phyloP scores from a whole-genome alignment of 1,140 invertebrate species.

The Bombus pascuorum region DNA sequence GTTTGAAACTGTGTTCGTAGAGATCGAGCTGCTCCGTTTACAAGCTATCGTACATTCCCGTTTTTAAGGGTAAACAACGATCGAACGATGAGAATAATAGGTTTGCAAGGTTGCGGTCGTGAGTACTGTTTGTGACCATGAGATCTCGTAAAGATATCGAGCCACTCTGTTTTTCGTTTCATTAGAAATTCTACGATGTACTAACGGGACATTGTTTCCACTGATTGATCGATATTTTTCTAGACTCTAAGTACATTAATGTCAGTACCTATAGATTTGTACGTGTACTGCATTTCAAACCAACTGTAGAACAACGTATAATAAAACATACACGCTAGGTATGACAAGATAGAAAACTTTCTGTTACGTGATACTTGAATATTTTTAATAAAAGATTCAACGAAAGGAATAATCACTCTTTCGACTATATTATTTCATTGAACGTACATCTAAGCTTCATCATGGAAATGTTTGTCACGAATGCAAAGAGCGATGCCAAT shows the following conservation, averaged over 20 bases:
- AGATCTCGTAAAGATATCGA: neutral
- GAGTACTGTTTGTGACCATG: neutral
- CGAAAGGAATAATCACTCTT: neutral
- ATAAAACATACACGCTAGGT: neutral
- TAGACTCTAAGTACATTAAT: neutral
- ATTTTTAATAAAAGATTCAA: neutral
- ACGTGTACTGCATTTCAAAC: neutral
- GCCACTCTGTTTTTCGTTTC: neutral
- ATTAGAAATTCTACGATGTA: neutral
- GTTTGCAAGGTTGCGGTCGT: constrained; percentile 2
- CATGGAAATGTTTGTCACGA: neutral
- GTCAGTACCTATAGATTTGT: constrained; percentile 1
- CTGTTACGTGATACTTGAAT: neutral
- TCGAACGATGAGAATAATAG: neutral
- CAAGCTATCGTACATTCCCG: neutral
- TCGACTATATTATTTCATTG: neutral
- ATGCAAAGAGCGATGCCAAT: neutral
- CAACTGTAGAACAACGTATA: neutral
- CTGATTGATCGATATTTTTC: neutral
- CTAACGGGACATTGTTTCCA: neutral
- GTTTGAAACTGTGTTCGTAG: neutral
- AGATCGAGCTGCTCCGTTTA: constrained; percentile 14
- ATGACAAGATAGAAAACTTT: neutral
- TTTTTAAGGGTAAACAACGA: neutral
- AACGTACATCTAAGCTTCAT: too few species aligned